Percentiles rank a stretch among this genome's conserved stretches.
Evolutionary conservation across 1,140 invertebrate genomes (phyloP).

Genomic region (Forficula auricularia): DNA sequence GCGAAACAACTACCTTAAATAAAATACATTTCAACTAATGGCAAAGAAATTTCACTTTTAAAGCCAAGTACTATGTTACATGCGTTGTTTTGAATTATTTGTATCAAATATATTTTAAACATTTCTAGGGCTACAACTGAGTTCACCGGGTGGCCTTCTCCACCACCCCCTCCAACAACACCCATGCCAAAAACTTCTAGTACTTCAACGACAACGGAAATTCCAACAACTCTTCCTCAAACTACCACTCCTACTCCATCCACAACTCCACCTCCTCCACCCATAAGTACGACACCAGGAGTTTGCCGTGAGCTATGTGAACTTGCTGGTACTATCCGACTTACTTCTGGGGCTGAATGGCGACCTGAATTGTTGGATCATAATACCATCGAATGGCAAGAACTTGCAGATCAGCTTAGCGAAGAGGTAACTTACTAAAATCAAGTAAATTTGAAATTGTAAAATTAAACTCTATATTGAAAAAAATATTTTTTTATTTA

Average conservation of each 20-base stretch:
- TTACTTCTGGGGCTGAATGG: slow-evolving; percentile 64
- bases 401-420: slow-evolving; percentile 37
- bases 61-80: no score
- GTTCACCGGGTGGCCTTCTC: slow-evolving; percentile 75
- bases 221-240: slow-evolving; percentile 27
- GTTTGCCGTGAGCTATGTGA: slow-evolving; percentile 60
- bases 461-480: slow-evolving; percentile 1
- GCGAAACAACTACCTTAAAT: no score
- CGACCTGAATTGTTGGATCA: slow-evolving; percentile 66
- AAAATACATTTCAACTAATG: no score
- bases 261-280: slow-evolving; percentile 54
- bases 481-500: slow-evolving; percentile 20
- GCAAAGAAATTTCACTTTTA: no score
- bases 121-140: slow-evolving; percentile 57
- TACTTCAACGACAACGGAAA: slow-evolving; percentile 20
- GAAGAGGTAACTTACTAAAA: slow-evolving; percentile 40
- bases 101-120: slow-evolving; percentile 11
- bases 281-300: slow-evolving; percentile 59
- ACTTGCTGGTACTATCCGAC: slow-evolving; percentile 63
- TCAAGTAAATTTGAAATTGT: slow-evolving; percentile 33
- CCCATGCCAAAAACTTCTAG: slow-evolving; percentile 31
- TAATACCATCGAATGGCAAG: slow-evolving; percentile 70
- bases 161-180: slow-evolving; percentile 62
- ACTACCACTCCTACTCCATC: slow-evolving; percentile 51
- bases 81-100: no score